Base-by-base conservation (phyloP, 1,140 invertebrate genomes). In the Drosophila grimshawi region DNA sequence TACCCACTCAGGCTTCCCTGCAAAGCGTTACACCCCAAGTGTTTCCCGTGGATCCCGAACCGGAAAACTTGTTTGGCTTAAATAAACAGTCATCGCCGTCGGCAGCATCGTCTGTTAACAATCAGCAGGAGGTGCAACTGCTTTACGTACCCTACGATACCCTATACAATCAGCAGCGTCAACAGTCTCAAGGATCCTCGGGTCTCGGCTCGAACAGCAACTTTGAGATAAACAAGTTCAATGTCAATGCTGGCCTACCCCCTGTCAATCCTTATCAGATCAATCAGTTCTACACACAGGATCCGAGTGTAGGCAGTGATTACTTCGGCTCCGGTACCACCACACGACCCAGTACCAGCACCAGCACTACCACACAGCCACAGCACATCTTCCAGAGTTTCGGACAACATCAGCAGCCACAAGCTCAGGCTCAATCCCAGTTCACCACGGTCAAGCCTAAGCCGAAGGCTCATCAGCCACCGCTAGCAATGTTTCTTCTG, bases 111-210 rank as follows among this genome's bases (percentile, higher is more conserved):
- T 30, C 51, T 10, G 76, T 49, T 33, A 62, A 29, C 3, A 63
- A 51, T 39, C 19, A 94, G 81, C 95, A 95, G 92, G 94, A 96
- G 93, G 95, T 97, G 10, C 96, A 97, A 89, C 85, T 97, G 49
- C 92, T 97, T 0, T 97, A 97, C 81, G 96, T 97, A 2, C 96
- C 96, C 8, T 93, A 96, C 35, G 96, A 97, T 85, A 95, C 95
- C 0, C 91, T 97, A 7, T 95, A 94, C 67, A 94, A 94, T 92
- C 94, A 95, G 69, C 93, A 92, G 43, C 76, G 91, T 32, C 74
- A 66, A 5, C 90, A 90, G 52, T 53, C 67, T 33, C 63, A 80
- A 75, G 33, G 41, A 8, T 56, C 63, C 0, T 19, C 62, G 1
- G 61, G 53, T 0, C 11, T 71, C 0, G 56, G 59, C 3, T 35